Percentiles rank a stretch among this genome's conserved stretches.
phyloP scores from a whole-genome alignment of 2,113 vertebrate species.

The Nettapus auritus region DNA sequence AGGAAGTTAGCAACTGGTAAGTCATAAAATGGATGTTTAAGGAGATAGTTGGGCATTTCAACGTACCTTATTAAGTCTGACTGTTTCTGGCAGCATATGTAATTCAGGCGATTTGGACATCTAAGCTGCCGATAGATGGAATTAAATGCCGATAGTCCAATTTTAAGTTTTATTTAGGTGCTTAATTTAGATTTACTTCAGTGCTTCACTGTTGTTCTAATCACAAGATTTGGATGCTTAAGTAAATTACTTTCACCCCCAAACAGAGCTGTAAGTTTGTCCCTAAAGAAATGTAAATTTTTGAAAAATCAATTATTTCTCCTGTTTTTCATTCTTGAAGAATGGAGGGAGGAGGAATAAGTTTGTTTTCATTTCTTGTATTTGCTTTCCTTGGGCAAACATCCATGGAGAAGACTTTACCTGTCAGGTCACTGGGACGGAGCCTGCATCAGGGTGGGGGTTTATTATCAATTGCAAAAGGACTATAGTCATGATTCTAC shows the following conservation, averaged over 20 bases:
- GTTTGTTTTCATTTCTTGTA: neutral
- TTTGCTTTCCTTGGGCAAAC: neutral
- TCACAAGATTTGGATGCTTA: neutral
- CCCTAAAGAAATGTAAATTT: neutral
- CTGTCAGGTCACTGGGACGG: neutral
- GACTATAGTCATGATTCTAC: neutral
- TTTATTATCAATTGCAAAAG: neutral
- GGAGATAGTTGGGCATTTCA: neutral
- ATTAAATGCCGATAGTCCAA: neutral
- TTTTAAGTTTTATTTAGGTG: slow-evolving; percentile 35
- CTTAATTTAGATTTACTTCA: neutral
- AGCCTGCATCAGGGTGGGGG: neutral
- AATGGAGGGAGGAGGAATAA: neutral
- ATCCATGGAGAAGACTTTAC: neutral
- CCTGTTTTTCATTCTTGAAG: neutral
- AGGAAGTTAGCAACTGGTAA: neutral
- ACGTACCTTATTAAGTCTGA: neutral
- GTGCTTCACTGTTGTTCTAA: neutral
- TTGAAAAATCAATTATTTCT: neutral
- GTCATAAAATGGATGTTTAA: slow-evolving; percentile 5
- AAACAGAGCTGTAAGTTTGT: neutral
- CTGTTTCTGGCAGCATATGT: slow-evolving; percentile 16
- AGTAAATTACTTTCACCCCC: neutral
- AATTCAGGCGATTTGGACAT: neutral
- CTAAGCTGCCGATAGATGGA: slow-evolving; percentile 1